phyloP scores from a whole-genome alignment of 2,113 vertebrate species.

The Oceanites oceanicus region DNA sequence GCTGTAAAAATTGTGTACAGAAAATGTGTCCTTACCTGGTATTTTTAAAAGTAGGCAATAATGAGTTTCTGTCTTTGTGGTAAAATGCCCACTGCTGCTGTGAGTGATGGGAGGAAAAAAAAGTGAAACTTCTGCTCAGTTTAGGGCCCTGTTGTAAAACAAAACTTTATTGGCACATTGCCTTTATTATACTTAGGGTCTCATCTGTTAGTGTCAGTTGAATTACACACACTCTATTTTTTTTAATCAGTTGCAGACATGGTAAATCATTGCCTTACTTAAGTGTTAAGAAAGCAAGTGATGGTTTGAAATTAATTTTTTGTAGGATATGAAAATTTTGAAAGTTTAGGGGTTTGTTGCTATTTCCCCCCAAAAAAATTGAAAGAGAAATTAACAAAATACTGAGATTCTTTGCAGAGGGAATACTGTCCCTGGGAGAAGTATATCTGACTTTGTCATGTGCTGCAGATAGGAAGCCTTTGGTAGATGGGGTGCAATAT shows the following conservation, averaged over 20 bases:
- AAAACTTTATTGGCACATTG: neutral
- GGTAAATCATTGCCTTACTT: neutral
- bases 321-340: neutral
- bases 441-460: neutral
- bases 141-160: neutral
- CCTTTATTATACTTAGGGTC: neutral
- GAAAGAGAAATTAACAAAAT: neutral
- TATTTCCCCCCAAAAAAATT: neutral
- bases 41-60: neutral
- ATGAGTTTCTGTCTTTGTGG: neutral
- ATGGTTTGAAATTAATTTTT: neutral
- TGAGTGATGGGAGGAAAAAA: neutral
- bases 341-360: rapidly evolving
- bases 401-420: neutral
- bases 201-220: neutral
- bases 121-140: neutral
- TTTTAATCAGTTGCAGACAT: neutral
- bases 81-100: neutral
- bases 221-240: neutral
- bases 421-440: neutral
- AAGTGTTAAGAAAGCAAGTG: neutral
- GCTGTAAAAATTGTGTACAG: neutral
- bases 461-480: neutral
- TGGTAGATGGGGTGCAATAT: neutral
- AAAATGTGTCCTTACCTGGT: neutral